phyloP scores from a whole-genome alignment of 2,888 invertebrate species.

The Campoletis raptor region DNA sequence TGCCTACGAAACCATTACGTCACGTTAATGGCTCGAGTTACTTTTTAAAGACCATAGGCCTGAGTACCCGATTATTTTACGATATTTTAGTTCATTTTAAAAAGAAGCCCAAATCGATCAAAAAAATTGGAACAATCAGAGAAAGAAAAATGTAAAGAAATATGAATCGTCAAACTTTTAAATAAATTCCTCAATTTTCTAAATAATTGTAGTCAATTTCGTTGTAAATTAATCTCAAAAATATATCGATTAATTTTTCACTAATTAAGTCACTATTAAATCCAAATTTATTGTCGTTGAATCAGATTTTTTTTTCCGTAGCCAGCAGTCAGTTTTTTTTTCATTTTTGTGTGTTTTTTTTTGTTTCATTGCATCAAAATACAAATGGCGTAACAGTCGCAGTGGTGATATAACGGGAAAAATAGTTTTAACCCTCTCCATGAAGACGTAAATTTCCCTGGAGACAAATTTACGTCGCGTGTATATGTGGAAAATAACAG shows the following conservation, averaged over 20 bases:
- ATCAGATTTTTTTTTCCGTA: slow-evolving; percentile 3
- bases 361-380: slow-evolving; percentile 1
- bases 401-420: slow-evolving; percentile 21
- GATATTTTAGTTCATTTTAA: neutral
- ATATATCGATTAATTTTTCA: neutral
- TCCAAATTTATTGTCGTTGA: neutral
- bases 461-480: slow-evolving; percentile 78
- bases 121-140: neutral
- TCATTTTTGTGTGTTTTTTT: slow-evolving; percentile 11
- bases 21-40: neutral
- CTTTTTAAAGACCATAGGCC: neutral
- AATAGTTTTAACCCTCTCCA: slow-evolving; percentile 60
- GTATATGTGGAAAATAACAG: slow-evolving; percentile 69
- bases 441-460: slow-evolving; percentile 80
- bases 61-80: neutral
- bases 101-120: neutral
- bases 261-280: neutral
- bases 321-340: neutral
- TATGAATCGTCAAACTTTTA: neutral
- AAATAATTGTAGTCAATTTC: too few species aligned
- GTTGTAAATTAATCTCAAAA: neutral
- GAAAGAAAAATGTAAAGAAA: neutral
- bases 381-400: neutral
- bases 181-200: neutral
- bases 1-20: neutral